Percentiles rank a stretch among this genome's conserved stretches.
Evolutionary conservation across 2,113 vertebrate genomes (phyloP).

Genomic region (Otis tarda): DNA sequence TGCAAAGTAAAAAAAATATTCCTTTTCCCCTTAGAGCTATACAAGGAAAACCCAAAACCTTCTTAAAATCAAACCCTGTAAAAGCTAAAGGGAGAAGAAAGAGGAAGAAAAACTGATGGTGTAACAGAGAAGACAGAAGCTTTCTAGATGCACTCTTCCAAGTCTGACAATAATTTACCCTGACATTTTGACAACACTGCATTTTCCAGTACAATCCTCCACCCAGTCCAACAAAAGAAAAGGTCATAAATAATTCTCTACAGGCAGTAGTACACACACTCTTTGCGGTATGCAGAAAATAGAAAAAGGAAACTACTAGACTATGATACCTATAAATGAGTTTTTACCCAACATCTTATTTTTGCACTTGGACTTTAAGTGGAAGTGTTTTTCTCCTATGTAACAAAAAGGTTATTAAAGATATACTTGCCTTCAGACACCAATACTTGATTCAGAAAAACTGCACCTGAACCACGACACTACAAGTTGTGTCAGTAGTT

Average conservation of each 20-base stretch:
- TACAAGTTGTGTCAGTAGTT: not conserved
- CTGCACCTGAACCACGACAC: not conserved
- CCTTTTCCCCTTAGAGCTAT: not conserved
- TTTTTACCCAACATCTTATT: not conserved
- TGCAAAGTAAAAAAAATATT: not conserved
- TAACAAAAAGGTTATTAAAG: not conserved
- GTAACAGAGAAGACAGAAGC: not conserved
- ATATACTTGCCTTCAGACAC: slow-evolving; percentile 61
- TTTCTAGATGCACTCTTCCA: not conserved
- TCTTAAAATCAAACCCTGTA: not conserved
- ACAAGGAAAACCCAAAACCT: not conserved
- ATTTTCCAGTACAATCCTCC: not conserved
- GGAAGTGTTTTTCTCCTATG: not conserved
- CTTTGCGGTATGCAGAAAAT: not conserved
- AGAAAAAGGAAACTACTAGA: not conserved
- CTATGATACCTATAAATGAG: not conserved
- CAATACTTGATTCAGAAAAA: not conserved
- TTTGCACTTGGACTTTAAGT: not conserved
- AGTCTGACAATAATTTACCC: not conserved
- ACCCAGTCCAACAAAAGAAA: not conserved
- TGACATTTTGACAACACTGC: not conserved
- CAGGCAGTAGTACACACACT: not conserved
- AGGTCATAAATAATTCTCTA: not conserved
- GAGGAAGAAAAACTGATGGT: not conserved
- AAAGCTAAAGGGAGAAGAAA: not conserved